Percentiles rank a stretch among this genome's conserved stretches.
phyloP scores from a whole-genome alignment of 2,113 vertebrate genomes.

The Phaethornis superciliosus region DNA sequence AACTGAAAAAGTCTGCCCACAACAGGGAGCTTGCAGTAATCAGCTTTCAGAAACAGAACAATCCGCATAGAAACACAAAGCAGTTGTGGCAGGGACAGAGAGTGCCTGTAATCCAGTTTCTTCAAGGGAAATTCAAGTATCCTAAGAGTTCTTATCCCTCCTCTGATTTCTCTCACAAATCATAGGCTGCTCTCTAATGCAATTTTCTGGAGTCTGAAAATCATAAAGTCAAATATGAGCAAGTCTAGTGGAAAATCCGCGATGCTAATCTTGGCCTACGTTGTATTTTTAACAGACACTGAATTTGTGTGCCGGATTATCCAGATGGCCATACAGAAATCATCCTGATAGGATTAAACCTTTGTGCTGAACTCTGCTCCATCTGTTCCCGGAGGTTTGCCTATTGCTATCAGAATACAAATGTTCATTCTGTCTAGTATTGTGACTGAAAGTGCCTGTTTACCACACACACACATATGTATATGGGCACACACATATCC shows the following conservation, averaged over 20 bases:
- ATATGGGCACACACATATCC: not conserved
- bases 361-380: slow-evolving; percentile 90
- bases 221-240: slow-evolving; percentile 85
- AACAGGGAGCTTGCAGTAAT: slow-evolving; percentile 30
- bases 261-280: slow-evolving; percentile 89
- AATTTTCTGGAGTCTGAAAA: slow-evolving; percentile 80
- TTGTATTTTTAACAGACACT: slow-evolving; percentile 88
- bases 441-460: not conserved
- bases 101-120: slow-evolving; percentile 80
- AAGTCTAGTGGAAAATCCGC: slow-evolving; percentile 89
- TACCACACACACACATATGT: slow-evolving; percentile 7
- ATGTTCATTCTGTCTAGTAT: slow-evolving; percentile 67
- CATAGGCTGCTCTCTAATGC: slow-evolving; percentile 78
- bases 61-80: slow-evolving; percentile 72
- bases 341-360: slow-evolving; percentile 97
- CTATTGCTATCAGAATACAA: slow-evolving; percentile 72
- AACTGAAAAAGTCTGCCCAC: slow-evolving; percentile 37
- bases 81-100: slow-evolving; percentile 60
- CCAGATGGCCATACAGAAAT: slow-evolving; percentile 96
- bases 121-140: slow-evolving; percentile 74
- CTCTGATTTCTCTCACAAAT: slow-evolving; percentile 73
- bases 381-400: slow-evolving; percentile 85
- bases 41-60: slow-evolving; percentile 33
- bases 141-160: slow-evolving; percentile 72
- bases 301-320: slow-evolving; percentile 89